Base-by-base conservation (phyloP, 2,888 invertebrate genomes). In the Pelosia muscerda region DNA sequence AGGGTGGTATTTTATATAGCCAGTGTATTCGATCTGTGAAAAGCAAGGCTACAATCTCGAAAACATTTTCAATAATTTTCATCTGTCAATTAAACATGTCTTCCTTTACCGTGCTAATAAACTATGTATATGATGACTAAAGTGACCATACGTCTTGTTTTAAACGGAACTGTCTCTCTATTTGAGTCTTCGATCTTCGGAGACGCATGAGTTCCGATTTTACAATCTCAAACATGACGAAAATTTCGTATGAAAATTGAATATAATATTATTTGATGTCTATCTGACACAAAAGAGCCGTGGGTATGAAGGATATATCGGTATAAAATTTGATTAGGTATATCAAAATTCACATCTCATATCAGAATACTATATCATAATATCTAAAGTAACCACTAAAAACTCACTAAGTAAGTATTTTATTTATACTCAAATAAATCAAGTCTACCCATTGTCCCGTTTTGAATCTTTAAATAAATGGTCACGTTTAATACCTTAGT, bases 51-150 rank as follows among this genome's bases (percentile, higher is more conserved):
- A 15, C 13, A 55, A 54, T 25, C 25, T 23, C 23, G 23, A 22
- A 54, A 54, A 57, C 22, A 25, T 19, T 25, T 55, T 25, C 42
- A 25, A 28, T 57, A 42, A 56, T 26, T 28, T 49, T 25, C 22
- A 13, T 11, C 22, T 58, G 31, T 49, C 22, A 31, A 28, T 5
- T 9, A 6, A 65, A 34, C 49, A 9, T 34, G 11, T 25, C 34
- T 65, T 31, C 13, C 54, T n/a, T 25, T 56, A 66, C 61, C 66
- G 25, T 11, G 19, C 15, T 67, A 72, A 72, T 77, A 70, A 76
- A 71, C 75, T 60, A 42, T 54, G 69, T 62, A 42, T 58, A 42
- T 58, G 69, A 65, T 64, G 53, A 8, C n/a, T 49, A 49, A n/a
- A 2, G n/a, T 49, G 49, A n/a, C n/a, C 49, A 49, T n/a, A n/a